Evolutionary conservation across 1,140 invertebrate genomes (phyloP).

Genomic region (Centruroides vittatus): DNA sequence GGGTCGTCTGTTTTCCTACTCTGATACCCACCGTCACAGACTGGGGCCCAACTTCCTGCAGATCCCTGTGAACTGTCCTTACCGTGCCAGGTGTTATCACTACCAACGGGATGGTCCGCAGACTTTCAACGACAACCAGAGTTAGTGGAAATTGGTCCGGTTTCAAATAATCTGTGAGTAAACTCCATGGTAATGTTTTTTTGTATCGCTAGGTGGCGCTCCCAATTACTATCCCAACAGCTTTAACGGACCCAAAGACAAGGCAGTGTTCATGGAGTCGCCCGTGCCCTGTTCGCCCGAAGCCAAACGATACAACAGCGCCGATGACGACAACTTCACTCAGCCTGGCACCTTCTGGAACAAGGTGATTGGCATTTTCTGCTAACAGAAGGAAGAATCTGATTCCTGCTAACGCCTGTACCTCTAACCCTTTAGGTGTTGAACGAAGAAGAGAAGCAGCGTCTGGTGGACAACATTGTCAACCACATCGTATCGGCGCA

Average conservation of each 20-base stretch:
- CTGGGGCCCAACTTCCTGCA: slow-evolving; percentile 85
- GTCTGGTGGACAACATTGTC: slow-evolving; percentile 67
- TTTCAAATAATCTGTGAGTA: neutral
- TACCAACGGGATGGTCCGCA: slow-evolving; percentile 75
- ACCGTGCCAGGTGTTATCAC: slow-evolving; percentile 42
- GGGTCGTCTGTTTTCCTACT: slow-evolving; percentile 85
- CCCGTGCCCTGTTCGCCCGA: slow-evolving; percentile 10
- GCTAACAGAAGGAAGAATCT: neutral
- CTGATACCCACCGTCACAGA: slow-evolving; percentile 85
- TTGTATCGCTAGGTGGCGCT: slow-evolving; percentile 49
- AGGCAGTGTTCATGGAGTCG: slow-evolving; percentile 11
- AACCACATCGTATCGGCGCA: slow-evolving; percentile 57
- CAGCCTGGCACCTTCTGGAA: slow-evolving; percentile 71
- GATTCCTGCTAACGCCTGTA: neutral
- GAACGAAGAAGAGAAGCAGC: slow-evolving; percentile 49
- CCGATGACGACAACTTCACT: slow-evolving; percentile 77
- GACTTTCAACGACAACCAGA: slow-evolving; percentile 31
- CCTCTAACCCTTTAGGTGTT: slow-evolving; percentile 40
- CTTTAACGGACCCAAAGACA: slow-evolving; percentile 37
- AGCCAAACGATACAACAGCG: slow-evolving; percentile 52
- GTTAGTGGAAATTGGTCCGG: neutral
- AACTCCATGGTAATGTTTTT: neutral
- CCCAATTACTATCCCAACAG: slow-evolving; percentile 96
- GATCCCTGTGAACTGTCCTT: slow-evolving; percentile 91
- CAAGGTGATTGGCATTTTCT: slow-evolving; percentile 27